Percentiles rank a stretch among this genome's conserved stretches.
Conservation (phyloP, 2,113 vertebrate species). For the Herpetotheres cachinnans region DNA sequence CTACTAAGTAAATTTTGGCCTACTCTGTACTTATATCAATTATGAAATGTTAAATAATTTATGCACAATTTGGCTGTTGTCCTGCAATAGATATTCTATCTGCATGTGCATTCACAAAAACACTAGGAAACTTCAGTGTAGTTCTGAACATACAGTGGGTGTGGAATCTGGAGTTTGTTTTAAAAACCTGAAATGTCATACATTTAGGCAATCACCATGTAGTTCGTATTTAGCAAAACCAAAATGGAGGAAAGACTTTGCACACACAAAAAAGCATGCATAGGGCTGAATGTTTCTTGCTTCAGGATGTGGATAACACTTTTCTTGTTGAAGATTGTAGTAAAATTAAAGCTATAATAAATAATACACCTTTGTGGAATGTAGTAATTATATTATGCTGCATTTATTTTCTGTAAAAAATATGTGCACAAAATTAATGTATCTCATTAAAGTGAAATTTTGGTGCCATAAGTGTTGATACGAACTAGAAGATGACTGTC, state of each 20-base stretch:
- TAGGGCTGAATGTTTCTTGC: neutral
- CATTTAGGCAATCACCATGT: neutral
- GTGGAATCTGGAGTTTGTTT: neutral
- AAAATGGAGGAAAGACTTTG: neutral
- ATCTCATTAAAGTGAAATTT: neutral
- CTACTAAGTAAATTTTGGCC: neutral
- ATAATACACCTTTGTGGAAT: neutral
- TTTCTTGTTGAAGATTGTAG: neutral
- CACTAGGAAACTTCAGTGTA: neutral
- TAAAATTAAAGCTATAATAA: neutral
- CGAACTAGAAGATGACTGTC: neutral
- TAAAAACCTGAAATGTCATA: neutral
- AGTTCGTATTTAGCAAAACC: neutral
- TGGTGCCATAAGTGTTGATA: neutral
- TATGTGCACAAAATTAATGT: neutral
- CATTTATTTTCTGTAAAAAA: neutral
- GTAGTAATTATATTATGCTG: neutral
- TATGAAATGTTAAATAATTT: neutral
- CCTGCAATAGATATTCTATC: neutral
- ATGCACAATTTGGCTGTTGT: neutral
- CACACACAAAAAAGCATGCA: neutral
- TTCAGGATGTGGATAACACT: neutral
- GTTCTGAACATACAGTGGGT: neutral
- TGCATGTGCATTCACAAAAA: neutral
- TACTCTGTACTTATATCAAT: neutral